Percentiles rank a stretch among this genome's conserved stretches.
These are phyloP conservation scores for Taenioides sp. DNA, from an alignment of 2,797 vertebrate species.

Conservation along the genomic window DNA sequence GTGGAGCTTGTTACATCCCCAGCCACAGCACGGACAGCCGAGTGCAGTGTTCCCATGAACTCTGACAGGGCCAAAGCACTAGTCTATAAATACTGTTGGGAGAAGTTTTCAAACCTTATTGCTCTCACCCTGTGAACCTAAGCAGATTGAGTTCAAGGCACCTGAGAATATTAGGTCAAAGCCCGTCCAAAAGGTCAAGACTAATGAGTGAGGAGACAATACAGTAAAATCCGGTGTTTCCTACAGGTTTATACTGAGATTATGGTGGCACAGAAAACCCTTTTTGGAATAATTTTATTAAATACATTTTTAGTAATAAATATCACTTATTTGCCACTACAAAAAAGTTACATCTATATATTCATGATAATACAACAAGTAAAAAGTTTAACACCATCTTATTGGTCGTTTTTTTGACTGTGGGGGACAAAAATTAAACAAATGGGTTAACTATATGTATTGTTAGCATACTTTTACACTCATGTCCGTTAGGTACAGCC, in stretches of 20 bases:
- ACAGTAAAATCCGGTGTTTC: background rate
- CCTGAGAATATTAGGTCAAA: slow-evolving; percentile 5
- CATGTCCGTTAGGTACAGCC: background rate
- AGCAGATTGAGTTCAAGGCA: background rate
- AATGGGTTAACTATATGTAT: background rate
- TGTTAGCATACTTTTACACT: background rate
- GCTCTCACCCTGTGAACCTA: slow-evolving; percentile 16
- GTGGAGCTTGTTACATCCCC: slow-evolving; percentile 6
- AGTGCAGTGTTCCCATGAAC: slow-evolving; percentile 50
- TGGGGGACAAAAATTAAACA: too few relatives aligned
- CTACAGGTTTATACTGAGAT: too few relatives aligned
- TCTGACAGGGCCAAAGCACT: slow-evolving; percentile 32
- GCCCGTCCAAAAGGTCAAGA: background rate
- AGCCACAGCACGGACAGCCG: slow-evolving; percentile 22
- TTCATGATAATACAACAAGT: too few relatives aligned
- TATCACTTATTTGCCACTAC: too few relatives aligned
- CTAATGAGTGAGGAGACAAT: slow-evolving; percentile 9
- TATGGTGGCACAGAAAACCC: too few relatives aligned
- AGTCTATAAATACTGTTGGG: slow-evolving; percentile 36
- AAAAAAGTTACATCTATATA: too few relatives aligned
- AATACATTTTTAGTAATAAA: too few relatives aligned
- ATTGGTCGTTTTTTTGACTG: too few relatives aligned
- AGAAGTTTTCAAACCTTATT: slow-evolving; percentile 25
- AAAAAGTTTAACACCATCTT: too few relatives aligned
- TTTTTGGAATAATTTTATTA: too few relatives aligned